Conservation (phyloP, 2,113 vertebrate species). For the Heteronetta atricapilla region DNA sequence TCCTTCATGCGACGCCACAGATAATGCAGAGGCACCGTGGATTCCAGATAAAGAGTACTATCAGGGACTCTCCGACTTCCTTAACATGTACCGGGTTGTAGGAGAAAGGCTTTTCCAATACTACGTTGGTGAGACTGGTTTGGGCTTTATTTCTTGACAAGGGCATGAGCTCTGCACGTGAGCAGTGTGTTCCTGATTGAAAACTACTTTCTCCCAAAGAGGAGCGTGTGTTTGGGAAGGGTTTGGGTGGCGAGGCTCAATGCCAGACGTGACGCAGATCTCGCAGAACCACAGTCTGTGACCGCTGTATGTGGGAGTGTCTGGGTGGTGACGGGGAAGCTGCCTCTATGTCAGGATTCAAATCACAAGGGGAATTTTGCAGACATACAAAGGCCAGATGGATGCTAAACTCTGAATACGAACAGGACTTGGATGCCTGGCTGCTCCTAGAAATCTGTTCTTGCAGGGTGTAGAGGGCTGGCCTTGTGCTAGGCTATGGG, state of each 20-base stretch:
- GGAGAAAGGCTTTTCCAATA: slow-evolving; percentile 81
- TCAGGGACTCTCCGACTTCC: slow-evolving; percentile 87
- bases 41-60: slow-evolving; percentile 91
- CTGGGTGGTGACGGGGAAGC: background rate
- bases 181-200: background rate
- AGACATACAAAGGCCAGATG: background rate
- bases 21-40: slow-evolving; percentile 81
- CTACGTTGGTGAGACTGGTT: slow-evolving; percentile 84
- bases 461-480: background rate
- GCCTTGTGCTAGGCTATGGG: background rate
- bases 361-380: background rate
- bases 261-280: background rate
- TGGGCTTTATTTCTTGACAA: background rate
- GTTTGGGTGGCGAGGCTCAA: background rate
- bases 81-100: slow-evolving; percentile 83
- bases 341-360: background rate
- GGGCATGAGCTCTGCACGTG: background rate
- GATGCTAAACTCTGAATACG: background rate
- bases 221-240: background rate
- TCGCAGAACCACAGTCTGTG: background rate
- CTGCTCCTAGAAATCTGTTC: background rate
- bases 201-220: background rate
- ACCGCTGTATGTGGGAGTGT: background rate
- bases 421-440: background rate
- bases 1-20: slow-evolving; percentile 77